Percentiles rank a stretch among this genome's conserved stretches.
phyloP scores from a whole-genome alignment of 2,797 vertebrate genomes.

The Chromis chromis region DNA sequence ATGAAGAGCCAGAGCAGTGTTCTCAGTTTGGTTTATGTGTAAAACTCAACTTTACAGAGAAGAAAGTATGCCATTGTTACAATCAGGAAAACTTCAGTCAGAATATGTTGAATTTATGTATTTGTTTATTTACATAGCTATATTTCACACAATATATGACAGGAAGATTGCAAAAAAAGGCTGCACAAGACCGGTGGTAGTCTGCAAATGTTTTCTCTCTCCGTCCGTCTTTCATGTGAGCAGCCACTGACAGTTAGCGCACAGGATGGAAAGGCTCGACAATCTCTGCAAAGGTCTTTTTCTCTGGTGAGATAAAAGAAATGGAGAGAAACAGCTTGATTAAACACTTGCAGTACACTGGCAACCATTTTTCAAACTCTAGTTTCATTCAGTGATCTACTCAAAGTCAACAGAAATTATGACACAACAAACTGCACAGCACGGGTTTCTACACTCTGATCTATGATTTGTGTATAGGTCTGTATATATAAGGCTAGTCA shows the following conservation, averaged over 20 bases:
- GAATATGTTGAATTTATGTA: background rate
- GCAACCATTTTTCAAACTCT: background rate
- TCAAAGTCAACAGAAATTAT: background rate
- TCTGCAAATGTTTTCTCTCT: constrained; percentile 27
- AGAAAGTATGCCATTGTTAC: background rate
- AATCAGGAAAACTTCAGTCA: background rate
- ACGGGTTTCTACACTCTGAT: background rate
- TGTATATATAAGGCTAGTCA: too few relatives aligned
- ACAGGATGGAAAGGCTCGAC: constrained; percentile 88
- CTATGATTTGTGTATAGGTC: too few relatives aligned
- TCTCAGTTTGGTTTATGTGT: background rate
- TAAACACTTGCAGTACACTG: background rate
- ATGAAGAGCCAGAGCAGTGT: background rate
- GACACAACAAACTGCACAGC: background rate
- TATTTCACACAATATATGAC: constrained; percentile 56
- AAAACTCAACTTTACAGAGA: background rate
- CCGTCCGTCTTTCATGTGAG: background rate
- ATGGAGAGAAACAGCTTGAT: background rate
- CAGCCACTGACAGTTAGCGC: constrained; percentile 79
- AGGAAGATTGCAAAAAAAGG: constrained; percentile 50
- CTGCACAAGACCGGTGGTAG: constrained; percentile 15
- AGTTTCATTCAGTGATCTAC: background rate
- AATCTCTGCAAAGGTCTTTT: constrained; percentile 86
- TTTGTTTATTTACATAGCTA: constrained; percentile 73
- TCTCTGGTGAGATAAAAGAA: constrained; percentile 80